Evolutionary conservation across 2,113 vertebrate species (phyloP), one percentile per base, ranked within the genome.

Genomic region (Peromyscus maniculatus): DNA sequence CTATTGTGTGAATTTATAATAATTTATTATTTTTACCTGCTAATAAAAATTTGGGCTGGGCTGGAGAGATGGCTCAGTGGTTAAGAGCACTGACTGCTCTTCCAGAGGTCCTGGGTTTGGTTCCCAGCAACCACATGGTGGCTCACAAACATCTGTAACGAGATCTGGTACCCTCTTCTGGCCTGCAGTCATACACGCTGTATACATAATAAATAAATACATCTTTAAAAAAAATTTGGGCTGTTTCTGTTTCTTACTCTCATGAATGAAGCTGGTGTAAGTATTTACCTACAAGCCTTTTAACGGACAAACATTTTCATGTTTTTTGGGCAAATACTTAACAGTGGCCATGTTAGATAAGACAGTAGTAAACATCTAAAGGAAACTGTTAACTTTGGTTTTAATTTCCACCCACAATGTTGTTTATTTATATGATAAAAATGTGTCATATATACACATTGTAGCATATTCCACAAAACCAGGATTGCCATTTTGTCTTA

Each of bases 1-100:
- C 2, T 0, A 62, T 57, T 93, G 0, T 49, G 55, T 69, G 13
- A 39, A 52, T 89, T 57, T 52, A 59, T 83, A 13, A 90, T 72
- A 95, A 82, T 79, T 83, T 62, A 36, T 86, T n/a, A 92, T 66
- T 95, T n/a, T 93, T 33, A 26, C 7, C 36, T 94, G 22, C 1
- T 91, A 72, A 43, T 79, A 43, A 87, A 49, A 78, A 67, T 74
- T 39, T 75, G 6, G 66, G 11, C 49, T 89, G 22, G 43, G 43
- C 43, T 43, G 43, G 43, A 43, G 43, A 43, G 43, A 43, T 43
- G 43, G 43, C 43, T 43, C 43, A 43, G 43, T 4, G 43, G 43
- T 43, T 43, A 43, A 43, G 43, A 43, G 43, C 43, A 43, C 43
- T 43, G 43, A 43, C 43, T 43, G 43, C 43, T 43, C 43, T 43